Evolutionary conservation across 1,140 invertebrate species (phyloP), one percentile per base, ranked within the genome.

Genomic region (Bombus sibiricus): DNA sequence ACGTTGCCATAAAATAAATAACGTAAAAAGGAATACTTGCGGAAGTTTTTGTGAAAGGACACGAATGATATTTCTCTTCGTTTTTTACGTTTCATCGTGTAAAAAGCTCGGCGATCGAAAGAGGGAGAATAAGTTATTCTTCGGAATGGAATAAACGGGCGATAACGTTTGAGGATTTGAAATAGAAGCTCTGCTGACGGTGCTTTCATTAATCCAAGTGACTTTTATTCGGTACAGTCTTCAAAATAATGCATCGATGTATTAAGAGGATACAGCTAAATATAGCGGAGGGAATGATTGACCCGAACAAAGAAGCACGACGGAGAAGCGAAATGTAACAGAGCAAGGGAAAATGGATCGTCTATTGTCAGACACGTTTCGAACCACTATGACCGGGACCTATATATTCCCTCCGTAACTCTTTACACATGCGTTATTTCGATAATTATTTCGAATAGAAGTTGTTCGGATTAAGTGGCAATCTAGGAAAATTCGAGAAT

Each of bases 181-280:
- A 73, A 73, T 47, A 43, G 9, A 32, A 32, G 34, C 15, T 32
- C 28, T 13, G 72, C n/a, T 43, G 72, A 32, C 72, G 41, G 5
- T 37, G 53, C 74, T 57, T 62, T 62, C 53, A 77, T 39, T 59
- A 77, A 77, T 77, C 37, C 10, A 62, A 41, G 15, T 37, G 25
- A 77, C 57, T 78, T 78, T 78, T 64, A 66, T 39, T 64, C 59
- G 75, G n/a, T 13, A 78, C 75, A 41, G 28, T 64, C 75, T 62
- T 78, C 37, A 66, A 78, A 62, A 78, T 78, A 77, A 77, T 77
- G 37, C 75, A n/a, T 37, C 53, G 18, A 25, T 59, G 37, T 77
- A 59, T 77, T 77, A 59, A 77, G 75, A 77, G 53, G 75, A 77
- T 77, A 74, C 41, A 47, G 41, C 72, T 77, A 59, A 59, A 77